These are phyloP conservation scores for Limnephilus rhombicus DNA, from an alignment of 2,888 invertebrate genomes.

Conservation along the genomic window DNA sequence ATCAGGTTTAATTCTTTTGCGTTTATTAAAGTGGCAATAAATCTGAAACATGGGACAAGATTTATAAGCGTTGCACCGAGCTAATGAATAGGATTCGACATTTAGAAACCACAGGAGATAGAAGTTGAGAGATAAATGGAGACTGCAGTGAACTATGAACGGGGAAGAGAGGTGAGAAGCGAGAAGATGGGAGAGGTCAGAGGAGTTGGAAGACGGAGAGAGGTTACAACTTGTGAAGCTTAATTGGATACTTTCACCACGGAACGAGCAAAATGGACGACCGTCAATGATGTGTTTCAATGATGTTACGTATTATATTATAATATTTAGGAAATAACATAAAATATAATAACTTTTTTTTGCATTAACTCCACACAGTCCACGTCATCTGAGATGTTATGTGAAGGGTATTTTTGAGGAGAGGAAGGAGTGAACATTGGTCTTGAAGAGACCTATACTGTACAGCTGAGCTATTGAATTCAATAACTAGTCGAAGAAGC, in stretches of 20 bases:
- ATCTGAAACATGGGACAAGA: background rate
- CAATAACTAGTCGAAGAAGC: too few relatives aligned
- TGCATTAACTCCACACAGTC: too few relatives aligned
- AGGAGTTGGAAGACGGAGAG: background rate
- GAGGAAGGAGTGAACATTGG: too few relatives aligned
- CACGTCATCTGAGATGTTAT: too few relatives aligned
- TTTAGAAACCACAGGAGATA: background rate
- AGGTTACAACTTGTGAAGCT: background rate
- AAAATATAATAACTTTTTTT: too few relatives aligned
- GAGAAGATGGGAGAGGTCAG: background rate
- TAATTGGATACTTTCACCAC: slow-evolving; percentile 21
- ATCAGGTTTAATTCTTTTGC: background rate
- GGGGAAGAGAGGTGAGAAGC: background rate
- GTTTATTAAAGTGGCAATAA: background rate
- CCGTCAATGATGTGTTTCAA: background rate
- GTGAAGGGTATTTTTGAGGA: too few relatives aligned
- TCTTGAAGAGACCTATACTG: too few relatives aligned
- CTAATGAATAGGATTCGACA: background rate
- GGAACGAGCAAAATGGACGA: background rate
- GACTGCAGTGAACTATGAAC: slow-evolving; percentile 25
- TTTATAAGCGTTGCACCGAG: background rate
- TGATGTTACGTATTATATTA: too few relatives aligned
- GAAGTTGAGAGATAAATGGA: background rate
- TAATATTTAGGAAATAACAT: too few relatives aligned
- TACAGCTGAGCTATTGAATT: too few relatives aligned